Evolutionary conservation across 2,797 vertebrate species (phyloP), one percentile per base, ranked within the genome.

Genomic region (Hoplostethus atlanticus): DNA sequence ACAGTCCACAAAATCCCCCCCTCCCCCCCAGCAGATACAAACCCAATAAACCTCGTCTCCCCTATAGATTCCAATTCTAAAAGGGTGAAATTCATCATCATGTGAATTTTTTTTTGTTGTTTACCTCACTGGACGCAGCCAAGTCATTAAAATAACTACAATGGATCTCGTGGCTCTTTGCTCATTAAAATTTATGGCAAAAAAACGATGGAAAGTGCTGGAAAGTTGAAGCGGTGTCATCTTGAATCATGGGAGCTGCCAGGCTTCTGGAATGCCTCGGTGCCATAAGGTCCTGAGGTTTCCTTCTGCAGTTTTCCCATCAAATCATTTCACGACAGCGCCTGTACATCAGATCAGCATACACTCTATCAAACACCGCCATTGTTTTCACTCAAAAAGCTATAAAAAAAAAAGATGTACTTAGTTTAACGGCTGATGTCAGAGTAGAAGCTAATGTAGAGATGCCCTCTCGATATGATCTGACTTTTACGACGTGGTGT

Each of bases 201-300:
- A 21, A 84, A 64, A 69, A 62, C 79, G 87, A 83, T 21, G 81
- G 76, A 56, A 28, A 71, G 69, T 4, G 73, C 75, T 52, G 85
- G 85, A 74, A 68, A 87, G 76, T 58, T 71, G 76, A 83, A 69
- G 76, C 25, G 63, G 16, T 84, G 88, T 91, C 84, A 42, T 88
- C 68, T 82, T 82, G 79, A 84, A 84, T 89, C 71, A 88, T 60
- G 54, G 31, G 50, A 84, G 73, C 75, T 82, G 87, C 80, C 71
- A 48, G 76, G 73, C 71, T 57, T 77, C 71, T 28, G 77, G 64
- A 73, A 73, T 57, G 79, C 54, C 54, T n/a, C 72, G 87, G 81
- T 92, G 87, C 89, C 90, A 80, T 54, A 16, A 80, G 80, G 84
- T 87, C 87, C 83, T 16, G 80, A 82, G 84, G 85, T 85, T 87